Evolutionary conservation across 2,888 invertebrate species (phyloP).

Genomic region (Brachyptera risi): DNA sequence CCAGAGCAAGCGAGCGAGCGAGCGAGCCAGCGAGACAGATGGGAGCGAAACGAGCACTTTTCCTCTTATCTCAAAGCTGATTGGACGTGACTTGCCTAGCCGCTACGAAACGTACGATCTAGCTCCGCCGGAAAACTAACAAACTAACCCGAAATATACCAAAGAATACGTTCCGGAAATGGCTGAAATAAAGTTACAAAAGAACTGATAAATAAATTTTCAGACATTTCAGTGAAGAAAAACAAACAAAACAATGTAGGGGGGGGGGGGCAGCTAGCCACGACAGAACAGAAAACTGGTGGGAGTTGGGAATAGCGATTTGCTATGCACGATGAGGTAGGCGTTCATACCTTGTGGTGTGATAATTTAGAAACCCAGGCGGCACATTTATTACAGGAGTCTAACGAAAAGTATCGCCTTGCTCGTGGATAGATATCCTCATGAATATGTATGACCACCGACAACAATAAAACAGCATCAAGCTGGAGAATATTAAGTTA

Average conservation of each 20-base stretch:
- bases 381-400: conserved; percentile 5
- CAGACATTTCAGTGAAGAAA: not conserved
- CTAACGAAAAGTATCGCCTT: conserved; percentile 5
- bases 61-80: conserved; percentile 24
- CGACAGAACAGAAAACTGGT: conserved; percentile 2
- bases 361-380: conserved; percentile 4
- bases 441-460: conserved; percentile 8
- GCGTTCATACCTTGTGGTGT: not conserved
- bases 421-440: not conserved
- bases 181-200: conserved; percentile 4
- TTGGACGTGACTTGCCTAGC: conserved; percentile 26
- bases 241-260: not conserved
- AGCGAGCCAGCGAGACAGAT: too few relatives aligned
- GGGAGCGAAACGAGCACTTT: conserved; percentile 12
- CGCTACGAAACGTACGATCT: not conserved
- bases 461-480: conserved; percentile 10
- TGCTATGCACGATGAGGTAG: conserved; percentile 8
- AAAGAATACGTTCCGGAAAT: conserved; percentile 4
- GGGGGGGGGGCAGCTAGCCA: too few relatives aligned
- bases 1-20: too few relatives aligned
- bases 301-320: not conserved
- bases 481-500: conserved; percentile 14
- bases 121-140: not conserved
- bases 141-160: not conserved
- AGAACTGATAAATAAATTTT: conserved; percentile 9